A percentile compares a stretch with the other conserved stretches of the same genome.
phyloP scores from a whole-genome alignment of 2,797 vertebrate genomes.

The Falco concolor region DNA sequence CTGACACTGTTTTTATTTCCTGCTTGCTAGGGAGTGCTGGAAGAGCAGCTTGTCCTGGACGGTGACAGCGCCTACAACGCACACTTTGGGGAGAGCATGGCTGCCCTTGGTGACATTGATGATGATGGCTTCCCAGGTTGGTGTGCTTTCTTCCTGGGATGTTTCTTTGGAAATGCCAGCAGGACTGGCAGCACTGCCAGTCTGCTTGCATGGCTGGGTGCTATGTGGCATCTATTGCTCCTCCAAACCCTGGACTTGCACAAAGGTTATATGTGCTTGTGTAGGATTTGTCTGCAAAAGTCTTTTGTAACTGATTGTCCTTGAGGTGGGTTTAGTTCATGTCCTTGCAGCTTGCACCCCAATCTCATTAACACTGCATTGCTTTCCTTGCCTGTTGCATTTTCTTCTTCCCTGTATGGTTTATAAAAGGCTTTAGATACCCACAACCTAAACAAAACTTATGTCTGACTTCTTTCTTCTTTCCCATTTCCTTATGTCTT shows the following conservation, averaged over 20 bases:
- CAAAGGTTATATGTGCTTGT: neutral
- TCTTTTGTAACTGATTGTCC: neutral
- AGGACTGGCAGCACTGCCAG: neutral
- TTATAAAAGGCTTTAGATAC: neutral
- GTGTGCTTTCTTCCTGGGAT: neutral
- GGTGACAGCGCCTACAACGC: conserved; percentile 89
- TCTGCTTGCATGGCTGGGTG: neutral
- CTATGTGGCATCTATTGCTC: rapidly evolving
- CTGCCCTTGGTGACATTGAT: conserved; percentile 88
- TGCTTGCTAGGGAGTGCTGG: conserved; percentile 86
- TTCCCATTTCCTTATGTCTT: neutral
- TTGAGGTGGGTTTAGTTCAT: neutral
- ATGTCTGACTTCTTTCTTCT: neutral
- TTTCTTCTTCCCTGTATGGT: neutral
- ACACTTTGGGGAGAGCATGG: conserved; percentile 93
- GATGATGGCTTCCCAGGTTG: conserved; percentile 94
- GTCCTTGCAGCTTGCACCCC: neutral
- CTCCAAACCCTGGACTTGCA: neutral
- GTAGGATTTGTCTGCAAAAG: neutral
- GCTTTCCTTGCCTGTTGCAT: neutral
- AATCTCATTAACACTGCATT: neutral
- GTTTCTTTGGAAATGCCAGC: neutral
- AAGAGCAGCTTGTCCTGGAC: conserved; percentile 79
- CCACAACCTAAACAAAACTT: neutral
- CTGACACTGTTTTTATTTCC: conserved; percentile 31